Base-by-base conservation (phyloP, 1,140 invertebrate species). In the Marisa cornuarietis region DNA sequence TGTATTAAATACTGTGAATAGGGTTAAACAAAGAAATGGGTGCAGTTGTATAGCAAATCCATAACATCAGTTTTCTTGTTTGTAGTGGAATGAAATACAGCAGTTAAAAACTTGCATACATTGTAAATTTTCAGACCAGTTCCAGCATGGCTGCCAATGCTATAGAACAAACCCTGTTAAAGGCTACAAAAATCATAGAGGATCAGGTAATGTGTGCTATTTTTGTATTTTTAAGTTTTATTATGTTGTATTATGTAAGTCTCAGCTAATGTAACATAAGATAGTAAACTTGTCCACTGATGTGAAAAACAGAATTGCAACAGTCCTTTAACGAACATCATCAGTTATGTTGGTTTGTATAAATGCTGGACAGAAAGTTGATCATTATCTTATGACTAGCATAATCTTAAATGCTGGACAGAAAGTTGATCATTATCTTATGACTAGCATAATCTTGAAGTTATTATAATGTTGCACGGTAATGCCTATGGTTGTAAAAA, bases 181-280 rank as follows among this genome's bases (percentile, higher is more conserved):
- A 93, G 83, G 94, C 94, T 58, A 94, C 96, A 6, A 91, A 94
- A 87, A 93, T 94, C 22, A 93, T 98, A 78, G 96, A 98, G 91
- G 93, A 94, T 82, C 95, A 82, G 76, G 71, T 79, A 42, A 49
- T 20, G 54, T 68, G n/a, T 8, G n/a, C n/a, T n/a, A 7, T 18
- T 26, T 61, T 18, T 3, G 49, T 74, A 9, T 14, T 11, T 75
- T 10, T 75, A 26, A 22, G 62, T 58, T 62, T 20, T 76, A 18
- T 76, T 26, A 26, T 24, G 13, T 22, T 76, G 7, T 61, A 51
- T 76, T 11, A 49, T 20, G 42, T 72, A 20, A 11, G 26, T 51
- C 9, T n/a, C n/a, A 18, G 18, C 62, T 63, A 18, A 20, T n/a
- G 18, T n/a, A 20, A 18, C n/a, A 18, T 63, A 18, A 4, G 62